A percentile compares a stretch with the other conserved stretches of the same genome.
phyloP scores from a whole-genome alignment of 2,113 vertebrate species.

The Semicossyphus pulcher region DNA sequence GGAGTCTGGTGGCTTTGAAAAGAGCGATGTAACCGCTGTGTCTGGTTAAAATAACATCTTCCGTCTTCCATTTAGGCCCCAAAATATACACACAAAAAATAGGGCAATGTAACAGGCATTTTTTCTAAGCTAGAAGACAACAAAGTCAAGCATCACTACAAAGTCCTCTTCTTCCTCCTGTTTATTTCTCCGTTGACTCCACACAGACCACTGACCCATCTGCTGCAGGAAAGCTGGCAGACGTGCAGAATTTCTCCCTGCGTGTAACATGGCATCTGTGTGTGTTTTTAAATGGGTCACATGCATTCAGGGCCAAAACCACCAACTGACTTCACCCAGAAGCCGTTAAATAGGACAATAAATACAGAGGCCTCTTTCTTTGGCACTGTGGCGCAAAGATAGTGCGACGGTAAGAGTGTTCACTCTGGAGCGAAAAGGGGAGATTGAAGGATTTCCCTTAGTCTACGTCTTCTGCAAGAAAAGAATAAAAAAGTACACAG shows the following conservation, averaged over 20 bases:
- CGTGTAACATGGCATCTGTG: conserved; percentile 7
- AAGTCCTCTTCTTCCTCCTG: neutral
- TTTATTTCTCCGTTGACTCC: neutral
- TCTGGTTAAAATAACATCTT: too few relatives aligned
- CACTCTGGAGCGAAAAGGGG: neutral
- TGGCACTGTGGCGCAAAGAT: neutral
- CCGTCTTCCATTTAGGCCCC: too few relatives aligned
- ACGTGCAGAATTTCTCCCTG: neutral
- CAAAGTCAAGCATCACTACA: too few relatives aligned
- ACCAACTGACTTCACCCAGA: conserved; percentile 1
- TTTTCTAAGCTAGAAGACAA: too few relatives aligned
- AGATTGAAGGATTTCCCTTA: neutral
- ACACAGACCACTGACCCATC: neutral
- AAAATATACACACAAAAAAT: too few relatives aligned
- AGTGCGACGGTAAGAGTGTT: neutral
- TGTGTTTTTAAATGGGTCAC: conserved; percentile 30
- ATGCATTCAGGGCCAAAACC: conserved; percentile 2
- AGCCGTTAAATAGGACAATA: neutral
- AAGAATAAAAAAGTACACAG: too few relatives aligned
- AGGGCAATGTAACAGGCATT: too few relatives aligned
- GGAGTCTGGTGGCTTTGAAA: too few relatives aligned
- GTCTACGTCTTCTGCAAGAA: neutral
- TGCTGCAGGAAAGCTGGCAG: conserved; percentile 21
- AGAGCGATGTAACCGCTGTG: too few relatives aligned
- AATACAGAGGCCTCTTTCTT: conserved; percentile 1